phyloP scores from a whole-genome alignment of 2,888 invertebrate species.

The Agrenia bidenticulata region DNA sequence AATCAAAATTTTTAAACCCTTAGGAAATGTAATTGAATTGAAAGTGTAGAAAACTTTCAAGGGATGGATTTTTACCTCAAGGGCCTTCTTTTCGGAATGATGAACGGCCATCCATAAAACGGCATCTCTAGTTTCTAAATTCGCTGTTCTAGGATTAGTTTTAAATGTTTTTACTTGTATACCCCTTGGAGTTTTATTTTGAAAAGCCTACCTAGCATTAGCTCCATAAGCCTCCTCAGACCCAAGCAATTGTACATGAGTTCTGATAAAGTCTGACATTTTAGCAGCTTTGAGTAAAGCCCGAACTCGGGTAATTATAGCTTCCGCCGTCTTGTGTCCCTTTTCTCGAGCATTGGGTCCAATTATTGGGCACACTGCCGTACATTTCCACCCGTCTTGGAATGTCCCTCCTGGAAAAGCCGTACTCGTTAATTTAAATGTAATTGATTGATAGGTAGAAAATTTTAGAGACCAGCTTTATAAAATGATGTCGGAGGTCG shows the following conservation, averaged over 20 bases:
- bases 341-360: conserved; percentile 58
- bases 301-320: conserved; percentile 57
- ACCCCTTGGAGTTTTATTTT: no score
- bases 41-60: no score
- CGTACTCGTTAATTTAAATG: no score
- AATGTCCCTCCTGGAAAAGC: conserved; percentile 55
- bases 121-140: conserved; percentile 56
- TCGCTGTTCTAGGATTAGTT: not conserved
- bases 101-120: conserved; percentile 59
- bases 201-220: conserved; percentile 54
- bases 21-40: not conserved
- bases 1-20: not conserved
- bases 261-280: conserved; percentile 56
- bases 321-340: conserved; percentile 57
- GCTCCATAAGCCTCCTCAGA: conserved; percentile 58
- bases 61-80: conserved; percentile 54
- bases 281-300: conserved; percentile 53
- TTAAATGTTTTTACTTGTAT: no score
- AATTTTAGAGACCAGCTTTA: conserved; percentile 55
- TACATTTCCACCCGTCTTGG: conserved; percentile 58
- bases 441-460: no score
- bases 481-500: conserved; percentile 57
- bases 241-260: conserved; percentile 58
- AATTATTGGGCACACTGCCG: conserved; percentile 57
- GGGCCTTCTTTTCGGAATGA: conserved; percentile 58